Evolutionary conservation across 2,888 invertebrate genomes (phyloP).

Genomic region (Orthosia gracilis): DNA sequence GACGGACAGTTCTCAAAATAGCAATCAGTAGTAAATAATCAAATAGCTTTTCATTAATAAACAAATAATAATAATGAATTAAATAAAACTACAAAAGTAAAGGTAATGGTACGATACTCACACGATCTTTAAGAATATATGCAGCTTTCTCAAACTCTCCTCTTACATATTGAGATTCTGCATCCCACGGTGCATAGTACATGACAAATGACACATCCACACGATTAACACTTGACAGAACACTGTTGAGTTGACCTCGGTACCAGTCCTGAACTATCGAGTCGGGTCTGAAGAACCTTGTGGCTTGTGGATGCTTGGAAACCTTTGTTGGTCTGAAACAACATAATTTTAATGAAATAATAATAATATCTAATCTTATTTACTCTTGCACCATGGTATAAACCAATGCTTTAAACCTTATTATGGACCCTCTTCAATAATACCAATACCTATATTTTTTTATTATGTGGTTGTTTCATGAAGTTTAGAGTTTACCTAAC

Average conservation of each 20-base stretch:
- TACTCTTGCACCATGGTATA: background rate
- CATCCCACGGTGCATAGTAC: conserved; percentile 99
- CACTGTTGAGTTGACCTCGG: conserved; percentile 93
- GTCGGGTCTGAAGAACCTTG: conserved; percentile 93
- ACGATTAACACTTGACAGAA: conserved; percentile 91
- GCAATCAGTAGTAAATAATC: too few species aligned
- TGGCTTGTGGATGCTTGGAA: conserved; percentile 89
- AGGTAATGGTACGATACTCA: too few species aligned
- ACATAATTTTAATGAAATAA: background rate
- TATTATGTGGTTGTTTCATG: background rate
- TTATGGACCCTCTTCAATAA: too few species aligned
- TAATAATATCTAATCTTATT: background rate
- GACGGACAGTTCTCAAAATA: too few species aligned
- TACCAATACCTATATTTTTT: too few species aligned
- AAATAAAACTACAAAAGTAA: background rate
- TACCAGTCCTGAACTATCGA: conserved; percentile 95
- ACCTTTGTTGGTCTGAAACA: conserved; percentile 80
- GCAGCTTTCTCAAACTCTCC: conserved; percentile 95
- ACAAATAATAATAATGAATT: background rate
- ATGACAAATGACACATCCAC: conserved; percentile 96
- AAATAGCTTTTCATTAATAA: background rate
- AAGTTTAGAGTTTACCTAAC: background rate
- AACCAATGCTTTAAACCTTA: background rate
- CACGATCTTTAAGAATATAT: conserved; percentile 93
- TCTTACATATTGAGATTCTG: conserved; percentile 94